phyloP scores from a whole-genome alignment of 2,888 invertebrate genomes.

The Acrobasis repandana region DNA sequence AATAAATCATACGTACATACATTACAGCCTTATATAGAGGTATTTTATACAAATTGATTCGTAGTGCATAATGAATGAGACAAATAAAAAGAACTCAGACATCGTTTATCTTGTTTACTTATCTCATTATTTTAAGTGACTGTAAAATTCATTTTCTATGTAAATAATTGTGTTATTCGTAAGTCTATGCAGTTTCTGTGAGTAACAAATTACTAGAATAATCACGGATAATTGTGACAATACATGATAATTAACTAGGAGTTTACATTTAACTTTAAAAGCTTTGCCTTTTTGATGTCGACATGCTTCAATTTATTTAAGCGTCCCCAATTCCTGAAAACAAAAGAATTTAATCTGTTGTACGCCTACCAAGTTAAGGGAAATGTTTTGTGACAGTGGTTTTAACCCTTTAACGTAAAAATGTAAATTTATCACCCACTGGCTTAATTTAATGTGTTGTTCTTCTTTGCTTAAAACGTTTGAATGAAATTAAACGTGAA shows the following conservation, averaged over 20 bases:
- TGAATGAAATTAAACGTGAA: neutral
- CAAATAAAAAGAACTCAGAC: conserved; percentile 1
- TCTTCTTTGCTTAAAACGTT: neutral
- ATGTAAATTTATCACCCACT: conserved; percentile 14
- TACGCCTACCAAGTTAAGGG: conserved; percentile 12
- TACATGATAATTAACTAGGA: neutral
- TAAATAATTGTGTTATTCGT: neutral
- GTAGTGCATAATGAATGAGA: neutral
- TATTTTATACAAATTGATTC: neutral
- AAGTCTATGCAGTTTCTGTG: neutral
- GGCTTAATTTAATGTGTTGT: neutral
- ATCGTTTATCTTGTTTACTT: neutral
- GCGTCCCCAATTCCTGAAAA: conserved; percentile 1
- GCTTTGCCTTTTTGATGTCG: neutral
- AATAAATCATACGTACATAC: neutral
- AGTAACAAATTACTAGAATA: neutral
- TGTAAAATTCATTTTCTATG: neutral
- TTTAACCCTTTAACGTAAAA: conserved; percentile 15
- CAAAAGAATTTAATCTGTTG: conserved; percentile 17
- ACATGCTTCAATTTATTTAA: conserved; percentile 10
- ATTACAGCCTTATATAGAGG: neutral
- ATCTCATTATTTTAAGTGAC: neutral
- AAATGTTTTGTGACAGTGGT: conserved; percentile 14
- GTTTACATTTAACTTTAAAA: neutral
- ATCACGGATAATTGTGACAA: neutral